phyloP scores from a whole-genome alignment of 2,888 invertebrate genomes.

The Callosobruchus maculatus region DNA sequence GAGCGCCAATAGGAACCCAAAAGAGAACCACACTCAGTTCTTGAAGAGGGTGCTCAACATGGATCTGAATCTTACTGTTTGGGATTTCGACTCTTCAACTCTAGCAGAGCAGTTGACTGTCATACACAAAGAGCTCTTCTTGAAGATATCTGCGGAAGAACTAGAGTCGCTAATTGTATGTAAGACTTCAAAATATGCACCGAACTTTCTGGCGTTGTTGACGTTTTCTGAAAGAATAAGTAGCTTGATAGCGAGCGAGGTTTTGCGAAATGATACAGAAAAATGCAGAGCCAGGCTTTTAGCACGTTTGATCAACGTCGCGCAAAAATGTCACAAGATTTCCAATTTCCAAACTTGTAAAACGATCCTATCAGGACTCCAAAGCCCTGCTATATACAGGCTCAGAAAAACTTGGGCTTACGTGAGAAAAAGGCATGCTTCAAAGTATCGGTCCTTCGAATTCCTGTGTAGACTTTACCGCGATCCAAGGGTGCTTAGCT shows the following conservation, averaged over 20 bases:
- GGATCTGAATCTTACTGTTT: conserved; percentile 47
- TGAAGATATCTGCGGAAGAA: conserved; percentile 50
- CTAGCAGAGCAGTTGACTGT: conserved; percentile 54
- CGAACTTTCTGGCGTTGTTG: conserved; percentile 52
- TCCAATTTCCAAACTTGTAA: conserved; percentile 55
- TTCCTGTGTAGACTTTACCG: conserved; percentile 50
- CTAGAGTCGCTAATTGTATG: conserved; percentile 48
- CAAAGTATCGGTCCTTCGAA: conserved; percentile 53
- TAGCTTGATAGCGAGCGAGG: conserved; percentile 51
- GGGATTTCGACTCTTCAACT: conserved; percentile 55
- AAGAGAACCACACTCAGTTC: conserved; percentile 40
- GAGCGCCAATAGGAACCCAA: conserved; percentile 15
- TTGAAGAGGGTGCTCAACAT: conserved; percentile 46
- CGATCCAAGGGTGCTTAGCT: conserved; percentile 45
- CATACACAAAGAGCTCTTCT: conserved; percentile 54
- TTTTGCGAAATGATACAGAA: conserved; percentile 46
- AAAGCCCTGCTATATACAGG: conserved; percentile 53
- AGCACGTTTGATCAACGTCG: conserved; percentile 54
- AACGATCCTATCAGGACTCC: conserved; percentile 52
- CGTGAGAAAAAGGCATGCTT: conserved; percentile 51
- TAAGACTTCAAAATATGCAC: conserved; percentile 50
- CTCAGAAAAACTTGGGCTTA: conserved; percentile 53
- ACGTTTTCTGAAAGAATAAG: conserved; percentile 55
- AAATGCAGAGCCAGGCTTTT: conserved; percentile 53
- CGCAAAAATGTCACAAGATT: conserved; percentile 52